These are phyloP conservation scores for Andrena cerasifolii DNA, from an alignment of 1,140 invertebrate species.

Conservation along the genomic window DNA sequence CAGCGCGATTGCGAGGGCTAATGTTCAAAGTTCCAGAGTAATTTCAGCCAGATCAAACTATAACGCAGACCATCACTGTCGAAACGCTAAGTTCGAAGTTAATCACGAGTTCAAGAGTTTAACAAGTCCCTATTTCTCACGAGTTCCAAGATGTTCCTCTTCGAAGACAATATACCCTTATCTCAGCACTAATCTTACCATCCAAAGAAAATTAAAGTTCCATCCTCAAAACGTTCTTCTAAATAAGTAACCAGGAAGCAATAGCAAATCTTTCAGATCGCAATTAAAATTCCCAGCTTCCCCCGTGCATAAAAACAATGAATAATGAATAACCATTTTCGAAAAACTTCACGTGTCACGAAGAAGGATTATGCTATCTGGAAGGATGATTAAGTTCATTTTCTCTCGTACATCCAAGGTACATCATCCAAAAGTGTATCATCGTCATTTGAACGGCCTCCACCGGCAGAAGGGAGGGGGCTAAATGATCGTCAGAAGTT, in stretches of 20 bases:
- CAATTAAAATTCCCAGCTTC: too few species aligned
- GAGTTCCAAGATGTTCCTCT: constrained; percentile 1
- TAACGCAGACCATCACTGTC: constrained; percentile 10
- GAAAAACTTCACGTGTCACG: too few species aligned
- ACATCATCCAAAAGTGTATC: too few species aligned
- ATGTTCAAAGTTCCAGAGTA: neutral
- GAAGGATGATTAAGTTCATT: too few species aligned
- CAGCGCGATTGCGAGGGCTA: neutral
- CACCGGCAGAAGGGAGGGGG: constrained; percentile 6
- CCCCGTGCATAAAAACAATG: too few species aligned
- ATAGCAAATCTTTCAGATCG: too few species aligned
- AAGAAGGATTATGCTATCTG: too few species aligned
- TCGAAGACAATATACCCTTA: constrained; percentile 12
- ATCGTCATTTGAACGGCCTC: neutral
- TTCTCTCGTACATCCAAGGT: neutral
- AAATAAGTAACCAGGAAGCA: too few species aligned
- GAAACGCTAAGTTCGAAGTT: constrained; percentile 18
- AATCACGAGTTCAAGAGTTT: constrained; percentile 31
- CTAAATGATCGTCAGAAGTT: constrained; percentile 19
- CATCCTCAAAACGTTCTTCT: too few species aligned
- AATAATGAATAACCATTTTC: too few species aligned
- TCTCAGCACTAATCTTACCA: neutral
- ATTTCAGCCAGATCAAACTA: neutral
- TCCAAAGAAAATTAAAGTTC: neutral
- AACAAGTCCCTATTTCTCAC: constrained; percentile 8